Percentiles rank a stretch among this genome's conserved stretches.
These are phyloP conservation scores for Lateolabrax maculatus DNA, from an alignment of 2,797 vertebrate species.

Conservation along the genomic window DNA sequence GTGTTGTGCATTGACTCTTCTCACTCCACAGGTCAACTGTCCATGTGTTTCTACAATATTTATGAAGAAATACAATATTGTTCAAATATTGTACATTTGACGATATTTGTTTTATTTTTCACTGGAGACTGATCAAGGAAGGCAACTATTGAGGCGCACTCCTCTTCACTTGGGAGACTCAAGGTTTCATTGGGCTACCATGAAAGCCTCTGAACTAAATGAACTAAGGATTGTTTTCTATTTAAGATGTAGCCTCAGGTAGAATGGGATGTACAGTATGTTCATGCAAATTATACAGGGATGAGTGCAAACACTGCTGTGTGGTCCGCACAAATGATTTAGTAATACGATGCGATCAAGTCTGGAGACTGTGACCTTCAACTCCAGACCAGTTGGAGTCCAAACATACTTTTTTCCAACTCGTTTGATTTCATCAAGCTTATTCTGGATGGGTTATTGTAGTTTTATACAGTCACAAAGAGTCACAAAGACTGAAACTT, in stretches of 20 bases:
- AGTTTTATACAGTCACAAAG: not conserved
- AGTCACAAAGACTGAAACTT: slow-evolving; percentile 16
- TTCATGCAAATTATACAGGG: not conserved
- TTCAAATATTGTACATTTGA: not conserved
- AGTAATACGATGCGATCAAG: not conserved
- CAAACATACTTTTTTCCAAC: not conserved
- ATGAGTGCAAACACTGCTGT: not conserved
- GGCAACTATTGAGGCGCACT: too few species aligned
- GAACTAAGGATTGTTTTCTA: not conserved
- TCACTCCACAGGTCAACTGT: not conserved
- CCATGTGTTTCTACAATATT: not conserved
- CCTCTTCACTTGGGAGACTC: not conserved
- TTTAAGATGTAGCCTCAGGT: not conserved
- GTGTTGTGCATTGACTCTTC: not conserved
- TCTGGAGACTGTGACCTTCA: not conserved
- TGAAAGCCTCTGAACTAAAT: not conserved
- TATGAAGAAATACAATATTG: not conserved
- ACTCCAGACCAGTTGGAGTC: slow-evolving; percentile 21
- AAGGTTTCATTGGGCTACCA: not conserved
- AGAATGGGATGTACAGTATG: not conserved
- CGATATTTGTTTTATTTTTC: not conserved
- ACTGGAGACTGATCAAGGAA: not conserved
- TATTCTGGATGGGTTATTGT: not conserved
- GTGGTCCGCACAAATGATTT: not conserved
- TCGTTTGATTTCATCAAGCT: slow-evolving; percentile 1